Conservation (phyloP, 2,888 invertebrate species). For the Frankliniella fusca region DNA sequence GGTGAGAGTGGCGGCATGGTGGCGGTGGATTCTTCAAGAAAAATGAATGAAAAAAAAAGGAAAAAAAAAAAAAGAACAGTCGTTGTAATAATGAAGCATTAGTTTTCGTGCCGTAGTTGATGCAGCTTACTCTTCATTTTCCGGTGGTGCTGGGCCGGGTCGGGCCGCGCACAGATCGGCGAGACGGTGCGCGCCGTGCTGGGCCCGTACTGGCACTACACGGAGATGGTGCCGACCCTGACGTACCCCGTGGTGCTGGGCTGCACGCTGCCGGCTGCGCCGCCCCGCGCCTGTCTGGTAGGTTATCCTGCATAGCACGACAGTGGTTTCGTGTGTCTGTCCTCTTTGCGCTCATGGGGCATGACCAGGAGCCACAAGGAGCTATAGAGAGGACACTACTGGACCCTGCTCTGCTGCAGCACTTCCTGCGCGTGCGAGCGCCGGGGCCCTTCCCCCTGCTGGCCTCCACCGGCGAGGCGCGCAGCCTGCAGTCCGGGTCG, state of each 20-base stretch:
- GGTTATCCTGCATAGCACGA: too few relatives aligned
- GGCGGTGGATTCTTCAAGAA: background rate
- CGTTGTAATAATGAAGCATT: too few relatives aligned
- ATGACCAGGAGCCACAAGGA: background rate
- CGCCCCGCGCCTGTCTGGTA: background rate
- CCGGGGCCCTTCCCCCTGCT: slow-evolving; percentile 13
- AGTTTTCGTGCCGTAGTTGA: too few relatives aligned
- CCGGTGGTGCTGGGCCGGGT: too few relatives aligned
- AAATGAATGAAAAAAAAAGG: too few relatives aligned
- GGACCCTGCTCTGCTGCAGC: too few relatives aligned
- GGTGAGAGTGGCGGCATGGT: too few relatives aligned
- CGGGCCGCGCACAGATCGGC: background rate
- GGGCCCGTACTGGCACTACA: slow-evolving; percentile 17
- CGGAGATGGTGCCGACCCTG: slow-evolving; percentile 7
- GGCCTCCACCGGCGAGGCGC: background rate
- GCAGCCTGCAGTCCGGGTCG: background rate
- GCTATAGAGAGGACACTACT: too few relatives aligned
- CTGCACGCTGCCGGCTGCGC: background rate
- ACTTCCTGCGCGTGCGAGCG: slow-evolving; percentile 2
- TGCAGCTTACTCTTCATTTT: too few relatives aligned
- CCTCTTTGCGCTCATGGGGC: too few relatives aligned
- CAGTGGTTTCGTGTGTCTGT: too few relatives aligned
- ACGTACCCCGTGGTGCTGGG: slow-evolving; percentile 11
- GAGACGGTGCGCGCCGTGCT: slow-evolving; percentile 2
- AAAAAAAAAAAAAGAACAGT: too few relatives aligned